Evolutionary conservation across 2,888 invertebrate species (phyloP).

Genomic region (Neoaliturus tenellus): DNA sequence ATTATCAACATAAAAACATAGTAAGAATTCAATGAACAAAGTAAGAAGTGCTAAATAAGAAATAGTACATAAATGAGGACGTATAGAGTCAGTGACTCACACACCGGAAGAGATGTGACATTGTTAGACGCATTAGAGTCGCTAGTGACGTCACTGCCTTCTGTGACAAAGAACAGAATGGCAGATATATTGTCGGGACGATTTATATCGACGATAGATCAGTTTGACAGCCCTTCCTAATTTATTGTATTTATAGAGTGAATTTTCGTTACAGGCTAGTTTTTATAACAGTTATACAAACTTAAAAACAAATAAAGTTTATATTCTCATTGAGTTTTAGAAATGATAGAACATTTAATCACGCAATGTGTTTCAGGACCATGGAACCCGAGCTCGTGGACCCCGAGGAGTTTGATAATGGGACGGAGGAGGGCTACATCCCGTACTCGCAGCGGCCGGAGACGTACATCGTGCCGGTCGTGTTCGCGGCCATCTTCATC

Average conservation of each 20-base stretch:
- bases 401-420: background rate
- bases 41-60: too few species aligned
- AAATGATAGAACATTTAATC: background rate
- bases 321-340: too few species aligned
- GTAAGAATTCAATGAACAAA: too few species aligned
- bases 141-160: background rate
- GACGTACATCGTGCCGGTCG: constrained; percentile 90
- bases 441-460: constrained; percentile 87
- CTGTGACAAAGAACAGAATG: background rate
- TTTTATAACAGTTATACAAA: too few species aligned
- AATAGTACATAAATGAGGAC: too few species aligned
- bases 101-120: background rate
- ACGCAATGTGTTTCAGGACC: background rate
- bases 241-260: too few species aligned
- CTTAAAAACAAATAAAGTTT: too few species aligned
- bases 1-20: too few species aligned
- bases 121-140: too few species aligned
- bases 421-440: constrained; percentile 74
- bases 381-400: constrained; percentile 16
- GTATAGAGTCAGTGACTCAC: too few species aligned
- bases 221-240: too few species aligned
- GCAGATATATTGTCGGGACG: background rate
- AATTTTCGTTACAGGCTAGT: too few species aligned
- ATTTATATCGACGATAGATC: background rate
- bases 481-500: constrained; percentile 91